These are phyloP conservation scores for Microtus montanus DNA, from an alignment of 2,113 vertebrate genomes.

Conservation along the genomic window DNA sequence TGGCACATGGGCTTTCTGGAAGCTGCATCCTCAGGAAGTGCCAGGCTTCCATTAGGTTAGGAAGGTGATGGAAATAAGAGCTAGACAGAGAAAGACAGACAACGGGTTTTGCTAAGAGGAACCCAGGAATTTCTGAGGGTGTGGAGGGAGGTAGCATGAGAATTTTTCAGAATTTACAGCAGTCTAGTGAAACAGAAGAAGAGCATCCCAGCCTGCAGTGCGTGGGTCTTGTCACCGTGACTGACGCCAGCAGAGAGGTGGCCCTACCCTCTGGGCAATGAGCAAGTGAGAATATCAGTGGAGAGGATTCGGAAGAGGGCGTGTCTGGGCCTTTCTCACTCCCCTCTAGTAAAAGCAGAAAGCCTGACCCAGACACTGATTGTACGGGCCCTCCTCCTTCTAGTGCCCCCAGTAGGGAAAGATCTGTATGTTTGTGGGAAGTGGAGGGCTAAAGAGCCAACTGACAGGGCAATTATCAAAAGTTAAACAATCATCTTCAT, in stretches of 20 bases:
- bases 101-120: background rate
- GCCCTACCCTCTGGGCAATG: background rate
- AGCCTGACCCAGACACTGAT: background rate
- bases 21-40: background rate
- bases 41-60: background rate
- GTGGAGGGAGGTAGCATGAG: background rate
- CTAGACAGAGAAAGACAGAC: background rate
- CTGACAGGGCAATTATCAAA: background rate
- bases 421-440: background rate
- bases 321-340: background rate
- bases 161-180: background rate
- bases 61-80: background rate
- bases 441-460: background rate
- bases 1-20: background rate
- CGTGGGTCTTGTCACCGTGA: background rate
- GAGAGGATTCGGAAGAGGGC: accelerated
- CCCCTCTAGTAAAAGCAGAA: background rate
- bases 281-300: background rate
- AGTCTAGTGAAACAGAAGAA: background rate
- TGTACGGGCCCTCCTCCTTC: background rate
- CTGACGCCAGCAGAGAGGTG: background rate
- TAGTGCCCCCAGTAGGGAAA: background rate
- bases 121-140: background rate
- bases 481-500: background rate
- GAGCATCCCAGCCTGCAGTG: no score